Percentiles rank a stretch among this genome's conserved stretches.
Evolutionary conservation across 2,888 invertebrate genomes (phyloP).

Genomic region (Carcina quercana): DNA sequence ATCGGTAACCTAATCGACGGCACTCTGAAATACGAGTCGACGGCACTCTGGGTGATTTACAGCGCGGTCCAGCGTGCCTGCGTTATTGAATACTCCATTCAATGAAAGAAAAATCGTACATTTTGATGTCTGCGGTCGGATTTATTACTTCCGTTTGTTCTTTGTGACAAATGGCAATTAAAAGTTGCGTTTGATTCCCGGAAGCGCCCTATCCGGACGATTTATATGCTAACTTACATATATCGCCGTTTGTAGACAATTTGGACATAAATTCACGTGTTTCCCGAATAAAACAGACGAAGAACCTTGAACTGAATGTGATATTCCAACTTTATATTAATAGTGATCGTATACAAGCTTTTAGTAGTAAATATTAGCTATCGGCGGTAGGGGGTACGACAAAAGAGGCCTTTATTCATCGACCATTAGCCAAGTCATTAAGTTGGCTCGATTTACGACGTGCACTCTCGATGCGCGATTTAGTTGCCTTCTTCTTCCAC

Average conservation of each 20-base stretch:
- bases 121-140: conserved; percentile 50
- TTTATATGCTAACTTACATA: too few species aligned
- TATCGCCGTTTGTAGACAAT: too few species aligned
- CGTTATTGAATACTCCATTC: conserved; percentile 62
- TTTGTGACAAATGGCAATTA: conserved; percentile 55
- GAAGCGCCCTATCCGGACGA: background rate
- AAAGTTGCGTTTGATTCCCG: conserved; percentile 25
- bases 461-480: conserved; percentile 29
- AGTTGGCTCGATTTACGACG: conserved; percentile 35
- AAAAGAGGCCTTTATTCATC: conserved; percentile 32
- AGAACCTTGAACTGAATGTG: conserved; percentile 2
- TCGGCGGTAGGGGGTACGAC: conserved; percentile 30
- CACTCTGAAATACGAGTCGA: conserved; percentile 34
- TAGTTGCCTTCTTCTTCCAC: conserved; percentile 13
- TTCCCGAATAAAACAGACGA: background rate
- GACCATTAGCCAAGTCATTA: conserved; percentile 41
- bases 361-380: conserved; percentile 24
- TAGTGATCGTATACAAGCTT: conserved; percentile 18
- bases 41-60: conserved; percentile 47
- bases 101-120: conserved; percentile 64
- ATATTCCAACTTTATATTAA: conserved; percentile 16
- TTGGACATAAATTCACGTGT: background rate
- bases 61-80: conserved; percentile 34
- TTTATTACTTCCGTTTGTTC: conserved; percentile 60
- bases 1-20: conserved; percentile 25